A percentile compares a stretch with the other conserved stretches of the same genome.
Evolutionary conservation across 1,140 invertebrate species (phyloP).

Genomic region (Mactra quadrangularis): DNA sequence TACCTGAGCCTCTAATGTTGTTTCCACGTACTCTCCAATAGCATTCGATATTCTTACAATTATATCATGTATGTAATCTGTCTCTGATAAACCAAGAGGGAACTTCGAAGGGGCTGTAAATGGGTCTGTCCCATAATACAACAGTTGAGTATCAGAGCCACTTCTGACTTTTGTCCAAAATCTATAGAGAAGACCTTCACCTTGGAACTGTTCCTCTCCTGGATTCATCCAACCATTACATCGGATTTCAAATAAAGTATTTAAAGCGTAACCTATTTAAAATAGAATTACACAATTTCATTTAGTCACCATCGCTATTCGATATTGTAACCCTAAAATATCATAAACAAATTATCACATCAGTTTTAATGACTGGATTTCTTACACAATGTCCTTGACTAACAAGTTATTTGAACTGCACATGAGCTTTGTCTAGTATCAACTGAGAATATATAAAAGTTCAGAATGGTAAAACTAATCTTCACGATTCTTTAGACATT

Average conservation of each 20-base stretch:
- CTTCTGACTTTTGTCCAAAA: conserved; percentile 70
- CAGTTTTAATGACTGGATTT: too few relatives aligned
- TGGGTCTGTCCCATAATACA: conserved; percentile 75
- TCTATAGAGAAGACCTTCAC: conserved; percentile 70
- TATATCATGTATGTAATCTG: conserved; percentile 69
- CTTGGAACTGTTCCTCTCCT: conserved; percentile 68
- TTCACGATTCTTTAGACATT: too few relatives aligned
- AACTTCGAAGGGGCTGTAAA: conserved; percentile 71
- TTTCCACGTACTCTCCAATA: conserved; percentile 74
- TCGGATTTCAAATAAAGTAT: conserved; percentile 68
- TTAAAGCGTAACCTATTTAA: conserved; percentile 69
- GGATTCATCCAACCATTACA: conserved; percentile 74
- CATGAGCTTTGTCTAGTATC: too few relatives aligned
- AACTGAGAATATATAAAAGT: too few relatives aligned
- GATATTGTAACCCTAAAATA: too few relatives aligned
- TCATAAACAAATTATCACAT: too few relatives aligned
- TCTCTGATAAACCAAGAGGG: conserved; percentile 63
- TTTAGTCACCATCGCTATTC: too few relatives aligned
- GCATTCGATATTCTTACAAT: conserved; percentile 72
- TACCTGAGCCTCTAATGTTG: conserved; percentile 67
- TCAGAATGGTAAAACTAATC: too few relatives aligned
- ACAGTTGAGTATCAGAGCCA: conserved; percentile 64
- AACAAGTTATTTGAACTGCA: too few relatives aligned
- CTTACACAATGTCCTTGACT: too few relatives aligned
- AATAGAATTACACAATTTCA: neutral